These are phyloP conservation scores for Lutjanus campechanus DNA, from an alignment of 2,797 vertebrate species.

Conservation along the genomic window DNA sequence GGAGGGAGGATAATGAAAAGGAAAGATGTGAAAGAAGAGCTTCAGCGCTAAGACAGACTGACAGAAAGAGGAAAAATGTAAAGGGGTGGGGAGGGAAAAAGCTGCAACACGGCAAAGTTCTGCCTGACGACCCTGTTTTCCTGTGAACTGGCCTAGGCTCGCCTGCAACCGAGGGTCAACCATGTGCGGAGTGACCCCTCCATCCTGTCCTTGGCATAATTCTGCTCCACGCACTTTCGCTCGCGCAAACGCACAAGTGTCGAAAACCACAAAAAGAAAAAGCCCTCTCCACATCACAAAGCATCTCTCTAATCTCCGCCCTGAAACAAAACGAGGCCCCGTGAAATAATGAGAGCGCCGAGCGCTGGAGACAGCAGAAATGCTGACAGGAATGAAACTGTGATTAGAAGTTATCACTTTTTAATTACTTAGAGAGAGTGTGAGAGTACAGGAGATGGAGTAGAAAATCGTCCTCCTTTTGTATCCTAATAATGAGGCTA, in stretches of 20 bases:
- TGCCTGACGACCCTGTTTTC: constrained; percentile 63
- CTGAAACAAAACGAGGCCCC: constrained; percentile 45
- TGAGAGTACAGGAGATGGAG: constrained; percentile 27
- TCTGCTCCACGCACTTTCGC: constrained; percentile 12
- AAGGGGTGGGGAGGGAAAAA: not conserved
- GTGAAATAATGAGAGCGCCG: constrained; percentile 36
- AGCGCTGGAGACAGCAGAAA: constrained; percentile 37
- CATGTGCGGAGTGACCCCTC: constrained; percentile 80
- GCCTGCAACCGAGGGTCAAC: constrained; percentile 59
- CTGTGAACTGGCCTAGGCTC: constrained; percentile 59
- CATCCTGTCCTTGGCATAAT: constrained; percentile 68
- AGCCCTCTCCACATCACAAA: constrained; percentile 9
- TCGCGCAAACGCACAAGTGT: constrained; percentile 10
- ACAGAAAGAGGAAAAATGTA: constrained; percentile 2
- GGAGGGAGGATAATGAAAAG: not conserved
- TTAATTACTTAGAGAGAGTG: constrained; percentile 62
- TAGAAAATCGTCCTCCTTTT: constrained; percentile 35
- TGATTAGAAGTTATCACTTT: constrained; percentile 72
- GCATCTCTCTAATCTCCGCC: constrained; percentile 34
- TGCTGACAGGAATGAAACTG: constrained; percentile 66
- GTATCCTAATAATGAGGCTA: constrained; percentile 58
- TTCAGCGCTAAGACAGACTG: constrained; percentile 17
- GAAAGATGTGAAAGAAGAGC: constrained; percentile 10
- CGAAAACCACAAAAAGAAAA: constrained; percentile 3
- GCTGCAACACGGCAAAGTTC: constrained; percentile 23